phyloP scores from a whole-genome alignment of 2,797 vertebrate genomes.

The Tragelaphus oryx region DNA sequence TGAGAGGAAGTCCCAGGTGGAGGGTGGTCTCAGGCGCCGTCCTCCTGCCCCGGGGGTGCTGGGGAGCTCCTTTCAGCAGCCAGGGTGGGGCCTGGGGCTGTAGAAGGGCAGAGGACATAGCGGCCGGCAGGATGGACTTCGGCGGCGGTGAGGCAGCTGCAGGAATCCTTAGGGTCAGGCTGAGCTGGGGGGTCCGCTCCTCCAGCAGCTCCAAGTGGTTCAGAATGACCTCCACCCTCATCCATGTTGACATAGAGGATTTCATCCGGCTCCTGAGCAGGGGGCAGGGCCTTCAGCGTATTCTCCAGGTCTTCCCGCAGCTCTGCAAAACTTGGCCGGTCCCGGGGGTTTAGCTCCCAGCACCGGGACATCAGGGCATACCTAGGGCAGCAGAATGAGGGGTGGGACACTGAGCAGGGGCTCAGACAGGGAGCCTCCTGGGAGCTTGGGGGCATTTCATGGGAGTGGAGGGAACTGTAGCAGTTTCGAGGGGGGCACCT shows the following conservation, averaged over 20 bases:
- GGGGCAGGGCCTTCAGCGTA: conserved; percentile 87
- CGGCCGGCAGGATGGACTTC: conserved; percentile 88
- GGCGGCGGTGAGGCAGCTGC: conserved; percentile 81
- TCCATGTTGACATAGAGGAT: conserved; percentile 97
- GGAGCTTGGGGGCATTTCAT: background rate
- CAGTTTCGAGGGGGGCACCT: background rate
- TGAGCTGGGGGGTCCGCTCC: conserved; percentile 74
- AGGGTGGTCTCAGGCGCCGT: conserved; percentile 67
- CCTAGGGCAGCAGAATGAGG: conserved; percentile 73
- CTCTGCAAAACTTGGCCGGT: conserved; percentile 87
- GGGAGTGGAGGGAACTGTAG: background rate
- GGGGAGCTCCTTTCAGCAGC: conserved; percentile 62
- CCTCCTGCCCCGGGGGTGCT: conserved; percentile 69
- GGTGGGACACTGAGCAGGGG: background rate
- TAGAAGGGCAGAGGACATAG: conserved; percentile 90
- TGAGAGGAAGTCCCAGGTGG: conserved; percentile 48
- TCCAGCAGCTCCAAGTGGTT: conserved; percentile 85
- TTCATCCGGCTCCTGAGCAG: conserved; percentile 88
- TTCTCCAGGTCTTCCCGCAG: conserved; percentile 89
- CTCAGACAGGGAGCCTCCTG: background rate
- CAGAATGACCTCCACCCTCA: conserved; percentile 76
- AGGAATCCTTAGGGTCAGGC: conserved; percentile 79
- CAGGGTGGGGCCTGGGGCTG: conserved; percentile 35
- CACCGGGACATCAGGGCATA: conserved; percentile 92
- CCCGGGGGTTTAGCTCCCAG: conserved; percentile 91